Base-by-base conservation (phyloP, 1,140 invertebrate genomes). In the Agraylea sexmaculata region DNA sequence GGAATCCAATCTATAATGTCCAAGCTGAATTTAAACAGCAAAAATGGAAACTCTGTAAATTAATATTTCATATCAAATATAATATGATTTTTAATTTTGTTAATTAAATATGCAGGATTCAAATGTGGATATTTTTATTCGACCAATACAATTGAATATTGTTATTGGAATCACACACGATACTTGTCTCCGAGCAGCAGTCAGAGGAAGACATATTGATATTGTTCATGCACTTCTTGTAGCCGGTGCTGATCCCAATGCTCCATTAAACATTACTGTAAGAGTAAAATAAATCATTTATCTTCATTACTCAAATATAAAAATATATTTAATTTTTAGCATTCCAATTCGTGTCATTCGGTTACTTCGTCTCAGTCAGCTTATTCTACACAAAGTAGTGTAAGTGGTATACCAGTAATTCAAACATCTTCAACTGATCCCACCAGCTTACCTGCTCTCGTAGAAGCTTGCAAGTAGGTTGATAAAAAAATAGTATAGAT, bases 1-100 rank as follows among this genome's bases (percentile, higher is more conserved):
- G 85, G 87, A 2, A 90, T 92, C 46, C 85, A 88, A 50, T 79
- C 80, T 28, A 78, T 91, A 20, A 85, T 91, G 72, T 85, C 80
- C 4, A 81, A 81, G 51, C 60, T 92, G 25, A 86, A 28, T 35
- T 40, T 49, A 34, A 40, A 37, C 31, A 45, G 33, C 19, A 49
- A 49, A 28, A 40, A n/a, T n/a, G n/a, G n/a, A 4, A 17, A 16
- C 28, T 33, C 15, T 47, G 15, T 21, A 16, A 32, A 38, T 34
- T n/a, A 7, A 20, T 21, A 31, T 34, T 41, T 41, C 4, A 28
- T 25, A 15, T 29, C 13, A 6, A 35, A 16, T 37, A 23, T 43
- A 12, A n/a, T 20, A 22, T 21, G 33, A 32, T n/a, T n/a, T n/a
- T n/a, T n/a, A n/a, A n/a, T n/a, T n/a, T n/a, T n/a, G n/a, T n/a